A percentile compares a stretch with the other conserved stretches of the same genome.
Conservation (phyloP, 2,797 vertebrate genomes). For the Manis crassicaudata region DNA sequence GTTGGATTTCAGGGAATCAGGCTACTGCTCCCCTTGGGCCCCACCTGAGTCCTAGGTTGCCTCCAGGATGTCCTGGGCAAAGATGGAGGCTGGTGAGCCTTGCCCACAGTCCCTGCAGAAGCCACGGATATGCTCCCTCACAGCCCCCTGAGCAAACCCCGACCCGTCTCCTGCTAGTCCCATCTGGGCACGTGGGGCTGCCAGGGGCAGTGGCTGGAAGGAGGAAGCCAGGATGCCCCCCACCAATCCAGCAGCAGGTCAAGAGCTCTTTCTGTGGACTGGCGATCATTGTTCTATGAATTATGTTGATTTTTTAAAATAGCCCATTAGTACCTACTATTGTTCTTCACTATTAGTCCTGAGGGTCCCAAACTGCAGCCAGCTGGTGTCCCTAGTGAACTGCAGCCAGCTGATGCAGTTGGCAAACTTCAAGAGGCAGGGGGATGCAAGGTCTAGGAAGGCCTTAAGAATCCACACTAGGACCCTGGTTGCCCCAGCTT, state of each 20-base stretch:
- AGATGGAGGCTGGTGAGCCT: neutral
- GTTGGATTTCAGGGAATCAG: neutral
- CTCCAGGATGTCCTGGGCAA: no score
- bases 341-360: neutral
- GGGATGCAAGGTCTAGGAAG: neutral
- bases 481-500: rapidly evolving
- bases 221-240: neutral
- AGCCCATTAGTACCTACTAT: neutral
- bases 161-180: no score
- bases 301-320: neutral
- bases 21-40: neutral
- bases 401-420: neutral
- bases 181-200: rapidly evolving
- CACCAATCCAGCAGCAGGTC: neutral
- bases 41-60: neutral
- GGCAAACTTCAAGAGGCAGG: neutral
- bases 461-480: neutral
- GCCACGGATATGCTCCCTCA: rapidly evolving
- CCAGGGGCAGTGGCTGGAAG: rapidly evolving
- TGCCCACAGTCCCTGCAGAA: neutral
- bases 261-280: neutral
- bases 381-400: no score
- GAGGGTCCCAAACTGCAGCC: neutral
- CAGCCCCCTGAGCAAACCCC: neutral
- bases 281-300: neutral